These are phyloP conservation scores for Microcebus ravelobensis DNA, from an alignment of 2,113 vertebrate genomes.

Conservation along the genomic window DNA sequence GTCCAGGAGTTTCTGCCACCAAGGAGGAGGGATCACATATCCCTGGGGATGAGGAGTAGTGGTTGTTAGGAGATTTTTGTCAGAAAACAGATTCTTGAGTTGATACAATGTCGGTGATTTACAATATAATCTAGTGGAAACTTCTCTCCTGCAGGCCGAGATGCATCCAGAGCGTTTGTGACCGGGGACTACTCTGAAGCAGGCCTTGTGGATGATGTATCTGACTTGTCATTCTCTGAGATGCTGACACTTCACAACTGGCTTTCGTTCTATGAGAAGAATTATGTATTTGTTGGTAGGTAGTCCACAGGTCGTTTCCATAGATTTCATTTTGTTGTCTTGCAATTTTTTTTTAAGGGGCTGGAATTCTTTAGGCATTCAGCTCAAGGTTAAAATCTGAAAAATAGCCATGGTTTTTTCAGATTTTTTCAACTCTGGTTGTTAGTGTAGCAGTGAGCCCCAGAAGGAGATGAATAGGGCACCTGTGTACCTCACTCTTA, in stretches of 20 bases:
- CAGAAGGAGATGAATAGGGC: neutral
- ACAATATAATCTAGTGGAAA: neutral
- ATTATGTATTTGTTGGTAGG: constrained; percentile 90
- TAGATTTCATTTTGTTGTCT: neutral
- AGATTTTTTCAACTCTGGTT: neutral
- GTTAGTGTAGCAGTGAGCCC: neutral
- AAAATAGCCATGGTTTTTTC: neutral
- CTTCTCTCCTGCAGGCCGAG: constrained; percentile 86
- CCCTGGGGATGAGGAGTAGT: neutral
- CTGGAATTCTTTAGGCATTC: neutral
- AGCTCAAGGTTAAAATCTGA: constrained; percentile 21
- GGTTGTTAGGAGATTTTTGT: neutral
- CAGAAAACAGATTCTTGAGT: neutral
- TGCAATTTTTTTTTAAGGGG: neutral
- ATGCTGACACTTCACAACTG: constrained; percentile 90
- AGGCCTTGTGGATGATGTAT: constrained; percentile 91
- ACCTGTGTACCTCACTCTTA: neutral
- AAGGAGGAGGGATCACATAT: neutral
- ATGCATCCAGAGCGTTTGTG: constrained; percentile 92
- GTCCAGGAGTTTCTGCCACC: neutral
- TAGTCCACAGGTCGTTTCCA: neutral
- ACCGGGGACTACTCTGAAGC: constrained; percentile 91
- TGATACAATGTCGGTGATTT: neutral
- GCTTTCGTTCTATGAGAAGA: constrained; percentile 91
- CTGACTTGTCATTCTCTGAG: constrained; percentile 86